phyloP scores from a whole-genome alignment of 1,140 invertebrate genomes.

The Adoxophyes honmai region DNA sequence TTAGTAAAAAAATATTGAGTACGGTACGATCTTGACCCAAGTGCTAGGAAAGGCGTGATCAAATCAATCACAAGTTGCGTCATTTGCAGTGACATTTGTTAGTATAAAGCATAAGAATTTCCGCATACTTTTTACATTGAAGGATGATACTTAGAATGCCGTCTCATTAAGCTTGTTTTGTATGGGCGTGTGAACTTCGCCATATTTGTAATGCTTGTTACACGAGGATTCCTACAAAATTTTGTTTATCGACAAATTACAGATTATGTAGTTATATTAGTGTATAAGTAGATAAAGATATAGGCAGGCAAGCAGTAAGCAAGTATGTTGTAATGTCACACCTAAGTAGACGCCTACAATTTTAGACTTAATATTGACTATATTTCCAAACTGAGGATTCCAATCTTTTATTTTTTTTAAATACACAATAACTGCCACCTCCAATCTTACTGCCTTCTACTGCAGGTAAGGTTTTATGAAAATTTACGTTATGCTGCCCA shows the following conservation, averaged over 20 bases:
- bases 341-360: too few relatives aligned
- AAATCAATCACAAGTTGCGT: conserved; percentile 38
- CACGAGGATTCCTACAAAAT: too few relatives aligned
- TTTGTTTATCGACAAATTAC: too few relatives aligned
- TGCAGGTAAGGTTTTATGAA: conserved; percentile 6
- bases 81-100: conserved; percentile 25
- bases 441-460: conserved; percentile 14
- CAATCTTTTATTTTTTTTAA: too few relatives aligned
- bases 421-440: too few relatives aligned
- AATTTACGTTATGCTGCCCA: conserved; percentile 18
- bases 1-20: conserved; percentile 19
- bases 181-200: conserved; percentile 7
- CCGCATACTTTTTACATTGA: conserved; percentile 24
- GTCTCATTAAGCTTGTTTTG: conserved; percentile 13
- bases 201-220: neutral
- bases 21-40: conserved; percentile 35
- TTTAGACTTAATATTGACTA: too few relatives aligned
- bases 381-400: too few relatives aligned
- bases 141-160: conserved; percentile 24
- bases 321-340: too few relatives aligned
- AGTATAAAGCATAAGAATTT: conserved; percentile 28
- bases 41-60: conserved; percentile 36
- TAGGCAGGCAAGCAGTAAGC: too few relatives aligned
- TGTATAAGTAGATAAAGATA: too few relatives aligned
- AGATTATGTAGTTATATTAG: too few relatives aligned